Conservation (phyloP, 2,797 vertebrate genomes). For the Pseudomugil gertrudae region DNA sequence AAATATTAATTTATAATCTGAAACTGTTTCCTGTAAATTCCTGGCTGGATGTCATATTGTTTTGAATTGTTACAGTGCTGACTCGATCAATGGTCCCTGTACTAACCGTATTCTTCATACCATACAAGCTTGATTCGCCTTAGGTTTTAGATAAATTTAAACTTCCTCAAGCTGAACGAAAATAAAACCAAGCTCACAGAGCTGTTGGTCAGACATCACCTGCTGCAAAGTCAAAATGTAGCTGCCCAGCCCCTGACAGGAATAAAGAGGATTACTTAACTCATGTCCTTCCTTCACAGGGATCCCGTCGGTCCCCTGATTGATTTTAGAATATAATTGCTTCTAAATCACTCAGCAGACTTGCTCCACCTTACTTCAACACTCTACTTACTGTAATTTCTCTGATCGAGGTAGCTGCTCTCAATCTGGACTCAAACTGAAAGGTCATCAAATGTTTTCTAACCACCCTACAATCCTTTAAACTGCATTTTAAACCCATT, state of each 20-base stretch:
- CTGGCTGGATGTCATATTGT: constrained; percentile 1
- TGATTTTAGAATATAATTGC: not conserved
- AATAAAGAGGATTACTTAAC: not conserved
- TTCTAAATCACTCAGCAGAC: not conserved
- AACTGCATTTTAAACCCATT: not conserved
- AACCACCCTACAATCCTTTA: not conserved
- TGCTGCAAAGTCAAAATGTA: not conserved
- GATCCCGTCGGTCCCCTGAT: not conserved
- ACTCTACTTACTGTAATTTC: not conserved
- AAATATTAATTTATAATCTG: constrained; percentile 35
- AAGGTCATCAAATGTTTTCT: not conserved
- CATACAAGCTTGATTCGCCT: not conserved
- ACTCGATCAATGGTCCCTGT: not conserved
- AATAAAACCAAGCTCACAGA: too few species aligned
- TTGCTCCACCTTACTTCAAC: not conserved
- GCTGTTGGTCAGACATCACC: not conserved
- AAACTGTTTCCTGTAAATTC: constrained; percentile 21
- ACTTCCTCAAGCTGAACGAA: too few species aligned
- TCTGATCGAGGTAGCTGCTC: not conserved
- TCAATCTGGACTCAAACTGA: not conserved
- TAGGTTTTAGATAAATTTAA: too few species aligned
- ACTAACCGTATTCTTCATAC: not conserved
- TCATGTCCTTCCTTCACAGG: not conserved
- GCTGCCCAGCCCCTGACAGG: not conserved
- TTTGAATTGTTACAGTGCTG: not conserved